Evolutionary conservation across 2,888 invertebrate genomes (phyloP).

Genomic region (Metellina segmentata): DNA sequence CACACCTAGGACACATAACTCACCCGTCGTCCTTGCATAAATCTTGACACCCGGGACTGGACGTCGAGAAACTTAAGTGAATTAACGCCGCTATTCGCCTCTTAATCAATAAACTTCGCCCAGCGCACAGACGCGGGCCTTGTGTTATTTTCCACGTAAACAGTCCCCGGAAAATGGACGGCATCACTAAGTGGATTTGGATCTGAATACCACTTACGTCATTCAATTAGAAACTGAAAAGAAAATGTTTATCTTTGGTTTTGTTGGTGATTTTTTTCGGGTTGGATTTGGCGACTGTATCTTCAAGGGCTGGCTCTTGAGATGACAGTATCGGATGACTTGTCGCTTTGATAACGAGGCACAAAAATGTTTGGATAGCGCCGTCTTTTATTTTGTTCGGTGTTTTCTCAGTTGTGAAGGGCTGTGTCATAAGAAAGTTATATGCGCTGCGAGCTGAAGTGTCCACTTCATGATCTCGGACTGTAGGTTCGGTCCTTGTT

Average conservation of each 20-base stretch:
- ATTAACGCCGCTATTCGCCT: constrained; percentile 38
- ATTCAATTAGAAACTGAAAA: constrained; percentile 26
- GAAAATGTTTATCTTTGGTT: constrained; percentile 22
- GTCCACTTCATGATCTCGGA: background rate
- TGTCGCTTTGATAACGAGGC: constrained; percentile 32
- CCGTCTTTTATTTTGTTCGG: background rate
- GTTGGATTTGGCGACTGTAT: constrained; percentile 6
- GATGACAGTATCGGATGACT: background rate
- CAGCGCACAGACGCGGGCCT: background rate
- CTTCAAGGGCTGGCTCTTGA: background rate
- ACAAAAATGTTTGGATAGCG: constrained; percentile 48
- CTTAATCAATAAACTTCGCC: constrained; percentile 59
- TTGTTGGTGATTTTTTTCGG: background rate
- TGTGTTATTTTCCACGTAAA: constrained; percentile 14
- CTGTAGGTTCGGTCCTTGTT: background rate
- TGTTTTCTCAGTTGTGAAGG: background rate
- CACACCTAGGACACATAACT: constrained; percentile 23
- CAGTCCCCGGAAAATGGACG: constrained; percentile 38
- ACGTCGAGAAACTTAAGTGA: constrained; percentile 48
- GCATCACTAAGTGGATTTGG: constrained; percentile 26
- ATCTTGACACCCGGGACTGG: constrained; percentile 8
- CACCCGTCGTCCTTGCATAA: constrained; percentile 41
- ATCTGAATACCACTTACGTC: constrained; percentile 37
- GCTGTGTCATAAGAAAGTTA: background rate
- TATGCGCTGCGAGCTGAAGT: background rate